Evolutionary conservation across 2,113 vertebrate species (phyloP).

Genomic region (Rhagologus leucostigma): DNA sequence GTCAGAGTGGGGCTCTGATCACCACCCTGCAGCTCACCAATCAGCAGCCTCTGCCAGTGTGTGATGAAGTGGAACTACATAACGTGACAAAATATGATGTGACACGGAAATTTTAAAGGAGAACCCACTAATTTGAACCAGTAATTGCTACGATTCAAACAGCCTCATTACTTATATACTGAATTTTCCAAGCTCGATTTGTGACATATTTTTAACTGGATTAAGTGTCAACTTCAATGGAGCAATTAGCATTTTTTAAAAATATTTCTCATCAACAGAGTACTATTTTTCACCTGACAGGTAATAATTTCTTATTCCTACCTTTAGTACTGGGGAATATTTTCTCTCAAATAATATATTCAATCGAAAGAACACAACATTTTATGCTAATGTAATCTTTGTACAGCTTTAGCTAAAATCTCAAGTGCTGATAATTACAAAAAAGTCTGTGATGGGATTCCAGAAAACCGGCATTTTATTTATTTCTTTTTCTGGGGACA

Average conservation of each 20-base stretch:
- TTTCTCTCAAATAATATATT: constrained; percentile 72
- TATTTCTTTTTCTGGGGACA: not conserved
- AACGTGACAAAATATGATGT: constrained; percentile 47
- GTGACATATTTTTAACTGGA: constrained; percentile 40
- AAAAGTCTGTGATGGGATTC: constrained; percentile 50
- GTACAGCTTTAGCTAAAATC: constrained; percentile 67
- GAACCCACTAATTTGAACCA: constrained; percentile 51
- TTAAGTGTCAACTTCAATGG: constrained; percentile 65
- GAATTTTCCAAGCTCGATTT: constrained; percentile 66
- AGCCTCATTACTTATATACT: constrained; percentile 42
- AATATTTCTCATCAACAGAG: constrained; percentile 70
- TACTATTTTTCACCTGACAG: constrained; percentile 75
- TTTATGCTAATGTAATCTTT: constrained; percentile 80
- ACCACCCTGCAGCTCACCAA: not conserved
- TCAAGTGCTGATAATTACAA: constrained; percentile 71
- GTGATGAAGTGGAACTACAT: not conserved
- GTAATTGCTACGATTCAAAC: constrained; percentile 59
- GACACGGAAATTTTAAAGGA: constrained; percentile 47
- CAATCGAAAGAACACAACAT: constrained; percentile 72
- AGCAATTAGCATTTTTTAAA: constrained; percentile 68
- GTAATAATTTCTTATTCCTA: constrained; percentile 74
- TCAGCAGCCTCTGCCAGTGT: not conserved
- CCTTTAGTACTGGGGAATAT: constrained; percentile 61
- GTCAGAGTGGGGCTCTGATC: not conserved
- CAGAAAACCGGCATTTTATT: constrained; percentile 35